Conservation (phyloP, 2,113 vertebrate genomes). For the Hirundichthys speculiger region DNA sequence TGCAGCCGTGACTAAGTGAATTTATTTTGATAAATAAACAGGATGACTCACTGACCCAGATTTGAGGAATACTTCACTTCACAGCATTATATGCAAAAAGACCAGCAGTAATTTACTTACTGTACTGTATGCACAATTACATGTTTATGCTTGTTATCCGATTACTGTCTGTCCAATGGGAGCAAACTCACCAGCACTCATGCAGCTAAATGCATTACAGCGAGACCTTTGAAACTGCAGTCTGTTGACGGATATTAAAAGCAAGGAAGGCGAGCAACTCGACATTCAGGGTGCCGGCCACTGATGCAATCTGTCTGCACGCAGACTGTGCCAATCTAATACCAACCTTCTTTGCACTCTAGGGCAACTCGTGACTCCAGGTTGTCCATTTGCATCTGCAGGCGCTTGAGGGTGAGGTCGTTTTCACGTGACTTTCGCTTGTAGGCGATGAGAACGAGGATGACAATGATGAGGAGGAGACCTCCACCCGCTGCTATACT, state of each 20-base stretch:
- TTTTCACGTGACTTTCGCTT: constrained; percentile 97
- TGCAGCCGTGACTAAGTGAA: constrained; percentile 16
- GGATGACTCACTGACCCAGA: constrained; percentile 42
- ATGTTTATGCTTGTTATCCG: constrained; percentile 25
- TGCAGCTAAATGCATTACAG: neutral
- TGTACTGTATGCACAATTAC: constrained; percentile 12
- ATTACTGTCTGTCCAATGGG: constrained; percentile 17
- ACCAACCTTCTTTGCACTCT: constrained; percentile 96
- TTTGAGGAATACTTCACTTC: constrained; percentile 18
- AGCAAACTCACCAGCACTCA: constrained; percentile 6
- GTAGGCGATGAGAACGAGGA: constrained; percentile 98
- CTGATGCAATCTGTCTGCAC: neutral
- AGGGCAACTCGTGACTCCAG: constrained; percentile 96
- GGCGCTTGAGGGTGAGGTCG: constrained; percentile 95
- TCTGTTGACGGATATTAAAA: too few species aligned
- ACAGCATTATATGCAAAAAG: constrained; percentile 43
- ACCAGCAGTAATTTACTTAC: constrained; percentile 8
- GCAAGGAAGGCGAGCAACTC: too few species aligned
- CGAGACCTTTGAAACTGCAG: too few species aligned
- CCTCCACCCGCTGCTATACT: constrained; percentile 96
- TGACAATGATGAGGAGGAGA: constrained; percentile 96
- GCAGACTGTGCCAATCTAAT: neutral
- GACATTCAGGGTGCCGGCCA: neutral
- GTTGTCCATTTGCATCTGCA: constrained; percentile 99
- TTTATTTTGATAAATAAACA: constrained; percentile 22